Conservation (phyloP, 2,113 vertebrate species). For the Hippocampus comes region DNA sequence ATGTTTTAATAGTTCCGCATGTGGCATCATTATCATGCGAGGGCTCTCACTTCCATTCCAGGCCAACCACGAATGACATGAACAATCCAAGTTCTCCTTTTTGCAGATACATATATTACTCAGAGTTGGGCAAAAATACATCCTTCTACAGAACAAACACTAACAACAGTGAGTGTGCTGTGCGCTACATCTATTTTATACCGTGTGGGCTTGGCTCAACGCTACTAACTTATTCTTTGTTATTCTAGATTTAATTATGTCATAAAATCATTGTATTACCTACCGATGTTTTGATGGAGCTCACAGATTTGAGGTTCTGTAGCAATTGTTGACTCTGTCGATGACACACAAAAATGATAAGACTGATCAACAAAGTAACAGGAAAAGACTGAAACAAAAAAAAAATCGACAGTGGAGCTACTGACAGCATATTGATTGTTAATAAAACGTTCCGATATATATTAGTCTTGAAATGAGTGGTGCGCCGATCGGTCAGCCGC, state of each 20-base stretch:
- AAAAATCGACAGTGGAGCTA: no score
- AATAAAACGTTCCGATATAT: no score
- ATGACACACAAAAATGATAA: constrained; percentile 1
- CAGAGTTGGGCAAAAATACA: no score
- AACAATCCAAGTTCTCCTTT: no score
- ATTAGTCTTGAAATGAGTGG: not conserved
- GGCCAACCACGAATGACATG: no score
- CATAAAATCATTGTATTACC: constrained; percentile 19
- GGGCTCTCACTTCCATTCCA: no score
- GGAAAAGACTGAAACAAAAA: not conserved
- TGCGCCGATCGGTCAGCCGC: no score
- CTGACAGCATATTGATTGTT: no score
- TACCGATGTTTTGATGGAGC: constrained; percentile 88
- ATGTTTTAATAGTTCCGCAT: no score
- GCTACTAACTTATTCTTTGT: not conserved
- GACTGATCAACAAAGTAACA: not conserved
- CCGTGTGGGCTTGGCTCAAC: not conserved
- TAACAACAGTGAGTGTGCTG: not conserved
- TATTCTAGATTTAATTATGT: not conserved
- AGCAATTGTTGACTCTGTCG: constrained; percentile 86
- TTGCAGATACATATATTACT: no score
- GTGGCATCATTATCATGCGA: no score
- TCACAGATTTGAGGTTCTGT: constrained; percentile 82
- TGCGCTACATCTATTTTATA: not conserved
- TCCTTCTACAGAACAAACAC: no score